Base-by-base conservation (phyloP, 2,888 invertebrate species). In the Acronicta psi region DNA sequence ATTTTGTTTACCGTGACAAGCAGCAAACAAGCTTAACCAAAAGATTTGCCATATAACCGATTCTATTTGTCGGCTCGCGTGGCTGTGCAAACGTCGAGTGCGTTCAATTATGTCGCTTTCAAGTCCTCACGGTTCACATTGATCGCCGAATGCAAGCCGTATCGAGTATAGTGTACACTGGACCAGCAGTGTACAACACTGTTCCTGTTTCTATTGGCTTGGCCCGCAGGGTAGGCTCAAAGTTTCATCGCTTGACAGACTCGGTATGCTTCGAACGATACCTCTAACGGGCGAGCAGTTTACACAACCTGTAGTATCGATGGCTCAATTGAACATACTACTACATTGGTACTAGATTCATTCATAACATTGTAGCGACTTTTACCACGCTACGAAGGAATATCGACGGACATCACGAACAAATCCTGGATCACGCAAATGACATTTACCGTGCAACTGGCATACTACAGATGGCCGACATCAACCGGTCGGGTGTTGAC, bases 71-170 rank as follows among this genome's bases (percentile, higher is more conserved):
- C 34, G 17, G n/a, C 18, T 20, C 17, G 31, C 29, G 16, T 34
- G 45, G 34, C 31, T 13, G 18, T 18, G n/a, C 10, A 20, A 45
- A 14, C 45, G 8, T 9, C 18, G 29, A 44, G 29, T 29, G 7
- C 34, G 45, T 44, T 31, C 44, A 31, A 31, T 44, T 31, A 34
- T n/a, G 4, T 14, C 34, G 34, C 45, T n/a, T 34, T 34, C 34
- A 34, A 34, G n/a, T 3, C 34, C 3, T 7, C 34, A n/a, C 29
- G 13, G 43, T 34, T n/a, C 10, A n/a, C 45, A 45, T 20, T 45
- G 45, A 14, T 34, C 45, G 18, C 31, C n/a, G n/a, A 34, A 34
- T 25, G 34, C 18, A 9, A 34, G n/a, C 17, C 31, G 45, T 16
- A 18, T 34, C 18, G n/a, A 18, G 17, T 20, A 13, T n/a, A n/a